Evolutionary conservation across 2,113 vertebrate species (phyloP).

Genomic region (Hystrix brachyura): DNA sequence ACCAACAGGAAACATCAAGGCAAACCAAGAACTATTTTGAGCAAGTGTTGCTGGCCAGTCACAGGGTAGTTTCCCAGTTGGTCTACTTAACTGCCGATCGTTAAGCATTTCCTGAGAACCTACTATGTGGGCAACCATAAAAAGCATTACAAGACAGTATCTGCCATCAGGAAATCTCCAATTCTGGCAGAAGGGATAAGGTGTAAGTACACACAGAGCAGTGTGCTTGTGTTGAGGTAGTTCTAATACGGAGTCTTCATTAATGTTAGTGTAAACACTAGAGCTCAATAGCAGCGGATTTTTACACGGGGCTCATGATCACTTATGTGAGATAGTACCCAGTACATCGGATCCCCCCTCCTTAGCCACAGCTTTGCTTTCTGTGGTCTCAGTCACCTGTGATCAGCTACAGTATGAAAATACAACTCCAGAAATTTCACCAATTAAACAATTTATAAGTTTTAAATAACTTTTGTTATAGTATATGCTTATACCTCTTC

Average conservation of each 20-base stretch:
- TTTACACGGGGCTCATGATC: conserved; percentile 5
- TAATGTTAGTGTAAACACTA: not conserved
- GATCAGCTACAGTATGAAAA: not conserved
- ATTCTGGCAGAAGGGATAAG: not conserved
- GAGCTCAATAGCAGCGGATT: not conserved
- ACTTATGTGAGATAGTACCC: not conserved
- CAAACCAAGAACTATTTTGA: not conserved
- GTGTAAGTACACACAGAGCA: not conserved
- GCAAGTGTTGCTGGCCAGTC: not conserved
- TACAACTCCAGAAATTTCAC: not conserved
- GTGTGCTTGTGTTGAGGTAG: not conserved
- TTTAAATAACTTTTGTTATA: not conserved
- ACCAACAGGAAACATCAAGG: not conserved
- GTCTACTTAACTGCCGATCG: not conserved
- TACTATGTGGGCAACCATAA: not conserved
- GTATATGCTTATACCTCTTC: not conserved
- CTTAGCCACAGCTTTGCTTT: not conserved
- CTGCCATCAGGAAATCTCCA: not conserved
- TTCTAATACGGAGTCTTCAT: not conserved
- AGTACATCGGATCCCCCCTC: not conserved
- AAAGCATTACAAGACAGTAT: not conserved
- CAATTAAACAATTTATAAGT: not conserved
- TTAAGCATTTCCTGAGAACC: not conserved
- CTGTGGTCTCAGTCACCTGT: not conserved
- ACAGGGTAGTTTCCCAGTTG: not conserved